Conservation (phyloP, 2,888 invertebrate genomes). For the Patella caerulea region DNA sequence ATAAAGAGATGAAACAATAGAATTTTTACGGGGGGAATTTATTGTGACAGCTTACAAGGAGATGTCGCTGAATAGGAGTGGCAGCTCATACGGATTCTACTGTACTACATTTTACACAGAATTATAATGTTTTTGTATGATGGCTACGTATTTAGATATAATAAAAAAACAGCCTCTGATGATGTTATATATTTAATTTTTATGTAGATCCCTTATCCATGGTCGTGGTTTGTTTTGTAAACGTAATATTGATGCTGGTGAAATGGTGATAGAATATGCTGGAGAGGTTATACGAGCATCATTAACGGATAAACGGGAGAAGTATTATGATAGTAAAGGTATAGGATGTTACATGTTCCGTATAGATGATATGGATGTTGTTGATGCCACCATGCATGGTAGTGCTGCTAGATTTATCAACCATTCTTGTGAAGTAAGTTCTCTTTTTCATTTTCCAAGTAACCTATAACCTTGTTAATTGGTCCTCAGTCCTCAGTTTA, state of each 20-base stretch:
- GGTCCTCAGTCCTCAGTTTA: not conserved
- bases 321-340: conserved; percentile 90
- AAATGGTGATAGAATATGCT: conserved; percentile 85
- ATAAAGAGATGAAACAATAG: too few relatives aligned
- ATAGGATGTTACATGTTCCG: conserved; percentile 99
- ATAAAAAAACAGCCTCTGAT: too few relatives aligned
- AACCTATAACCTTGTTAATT: not conserved
- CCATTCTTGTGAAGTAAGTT: conserved; percentile 95
- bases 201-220: conserved; percentile 84
- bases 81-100: too few relatives aligned
- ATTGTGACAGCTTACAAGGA: too few relatives aligned
- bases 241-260: conserved; percentile 90
- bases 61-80: too few relatives aligned
- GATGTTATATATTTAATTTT: not conserved
- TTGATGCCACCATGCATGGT: conserved; percentile 98
- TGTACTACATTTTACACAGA: too few relatives aligned
- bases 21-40: too few relatives aligned
- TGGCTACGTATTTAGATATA: too few relatives aligned
- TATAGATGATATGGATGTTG: conserved; percentile 93
- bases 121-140: too few relatives aligned
- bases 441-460: not conserved
- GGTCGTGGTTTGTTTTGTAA: conserved; percentile 94
- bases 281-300: conserved; percentile 93
- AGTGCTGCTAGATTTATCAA: conserved; percentile 98
- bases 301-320: conserved; percentile 92